phyloP scores from a whole-genome alignment of 2,113 vertebrate genomes.

The Macheiramphus alcinus region DNA sequence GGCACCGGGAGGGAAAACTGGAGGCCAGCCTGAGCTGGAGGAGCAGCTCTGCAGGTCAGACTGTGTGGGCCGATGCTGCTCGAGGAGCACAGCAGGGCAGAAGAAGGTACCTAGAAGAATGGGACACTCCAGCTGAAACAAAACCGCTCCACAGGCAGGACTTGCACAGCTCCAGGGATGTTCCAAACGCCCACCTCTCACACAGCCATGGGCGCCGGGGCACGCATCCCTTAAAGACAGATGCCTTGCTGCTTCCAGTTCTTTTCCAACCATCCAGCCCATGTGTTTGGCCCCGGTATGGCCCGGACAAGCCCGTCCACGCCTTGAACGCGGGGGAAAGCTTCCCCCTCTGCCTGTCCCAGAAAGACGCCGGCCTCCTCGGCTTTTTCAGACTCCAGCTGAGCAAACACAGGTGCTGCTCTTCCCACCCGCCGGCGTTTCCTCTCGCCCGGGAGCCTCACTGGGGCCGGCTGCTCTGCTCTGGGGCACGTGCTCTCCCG shows the following conservation, averaged over 20 bases:
- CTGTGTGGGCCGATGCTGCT: neutral
- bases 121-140: neutral
- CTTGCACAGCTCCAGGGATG: neutral
- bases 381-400: neutral
- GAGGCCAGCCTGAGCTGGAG: rapidly evolving
- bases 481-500: rapidly evolving
- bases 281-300: rapidly evolving
- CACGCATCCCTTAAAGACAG: rapidly evolving
- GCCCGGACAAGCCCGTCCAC: neutral
- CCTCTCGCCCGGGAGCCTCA: neutral
- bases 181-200: neutral
- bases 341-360: neutral
- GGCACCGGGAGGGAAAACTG: neutral
- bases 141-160: neutral
- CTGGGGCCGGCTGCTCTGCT: neutral
- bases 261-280: neutral
- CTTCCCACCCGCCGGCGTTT: neutral
- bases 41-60: neutral
- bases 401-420: slow-evolving; percentile 11
- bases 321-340: neutral
- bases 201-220: rapidly evolving
- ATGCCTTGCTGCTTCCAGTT: neutral
- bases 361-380: neutral
- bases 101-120: neutral
- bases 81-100: neutral